Percentiles rank a stretch among this genome's conserved stretches.
Conservation (phyloP, 2,113 vertebrate species). For the Opisthocomus hoazin region DNA sequence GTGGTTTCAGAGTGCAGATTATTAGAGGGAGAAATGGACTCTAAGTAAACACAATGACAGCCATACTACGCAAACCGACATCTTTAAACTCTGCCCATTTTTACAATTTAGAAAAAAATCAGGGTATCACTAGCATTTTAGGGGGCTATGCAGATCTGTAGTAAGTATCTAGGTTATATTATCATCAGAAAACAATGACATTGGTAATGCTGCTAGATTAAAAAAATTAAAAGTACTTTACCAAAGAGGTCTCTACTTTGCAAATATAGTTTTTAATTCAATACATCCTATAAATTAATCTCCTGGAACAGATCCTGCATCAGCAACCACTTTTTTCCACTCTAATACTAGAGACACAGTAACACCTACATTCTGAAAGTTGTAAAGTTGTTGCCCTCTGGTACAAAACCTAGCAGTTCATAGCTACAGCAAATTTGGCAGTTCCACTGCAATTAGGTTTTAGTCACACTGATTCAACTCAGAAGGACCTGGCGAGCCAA, state of each 20-base stretch:
- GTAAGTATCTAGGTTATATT: neutral
- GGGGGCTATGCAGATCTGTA: neutral
- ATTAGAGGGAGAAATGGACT: neutral
- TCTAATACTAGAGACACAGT: neutral
- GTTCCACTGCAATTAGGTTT: constrained; percentile 14
- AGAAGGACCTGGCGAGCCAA: neutral
- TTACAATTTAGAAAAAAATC: neutral
- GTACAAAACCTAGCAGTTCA: constrained; percentile 24
- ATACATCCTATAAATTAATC: constrained; percentile 23
- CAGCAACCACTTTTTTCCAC: neutral
- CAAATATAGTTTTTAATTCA: neutral
- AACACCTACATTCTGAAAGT: neutral
- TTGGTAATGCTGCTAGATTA: neutral
- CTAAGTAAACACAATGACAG: neutral
- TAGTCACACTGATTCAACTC: neutral
- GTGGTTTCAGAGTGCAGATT: neutral
- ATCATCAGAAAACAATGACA: neutral
- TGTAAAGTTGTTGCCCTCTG: constrained; percentile 36
- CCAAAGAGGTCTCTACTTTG: neutral
- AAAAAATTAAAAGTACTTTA: neutral
- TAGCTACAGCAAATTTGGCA: neutral
- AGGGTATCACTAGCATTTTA: neutral
- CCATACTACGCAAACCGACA: neutral
- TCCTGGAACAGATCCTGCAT: constrained; percentile 38
- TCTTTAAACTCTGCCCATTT: neutral